These are phyloP conservation scores for Onchidella celtica DNA, from an alignment of 2,888 invertebrate genomes.

Conservation along the genomic window DNA sequence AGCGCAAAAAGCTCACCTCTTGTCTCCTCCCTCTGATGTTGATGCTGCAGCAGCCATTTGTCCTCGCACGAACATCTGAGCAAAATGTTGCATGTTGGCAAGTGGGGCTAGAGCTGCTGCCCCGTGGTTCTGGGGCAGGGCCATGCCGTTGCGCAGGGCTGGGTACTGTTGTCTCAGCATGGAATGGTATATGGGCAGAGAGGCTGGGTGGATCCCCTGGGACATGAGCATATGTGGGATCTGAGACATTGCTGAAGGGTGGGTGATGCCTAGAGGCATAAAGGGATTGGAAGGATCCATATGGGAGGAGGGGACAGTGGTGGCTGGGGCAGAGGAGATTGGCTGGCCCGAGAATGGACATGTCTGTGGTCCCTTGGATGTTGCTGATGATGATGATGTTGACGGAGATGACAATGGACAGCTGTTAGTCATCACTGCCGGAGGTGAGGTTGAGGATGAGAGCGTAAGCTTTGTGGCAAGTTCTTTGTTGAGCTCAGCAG, in stretches of 20 bases:
- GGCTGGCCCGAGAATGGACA: constrained; percentile 6
- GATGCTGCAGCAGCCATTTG: neutral
- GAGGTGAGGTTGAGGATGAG: constrained; percentile 26
- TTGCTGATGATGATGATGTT: neutral
- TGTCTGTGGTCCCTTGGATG: neutral
- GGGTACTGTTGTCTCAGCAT: constrained; percentile 45
- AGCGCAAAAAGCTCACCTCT: constrained; percentile 3
- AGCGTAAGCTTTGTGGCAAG: constrained; percentile 48
- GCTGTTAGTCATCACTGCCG: neutral
- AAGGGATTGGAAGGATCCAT: constrained; percentile 5
- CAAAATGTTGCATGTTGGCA: constrained; percentile 51
- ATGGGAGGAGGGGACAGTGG: constrained; percentile 24
- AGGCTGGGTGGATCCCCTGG: constrained; percentile 29
- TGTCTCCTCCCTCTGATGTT: neutral
- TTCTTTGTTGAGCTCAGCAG: constrained; percentile 44
- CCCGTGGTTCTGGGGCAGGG: neutral
- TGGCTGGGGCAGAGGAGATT: neutral
- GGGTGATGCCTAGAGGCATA: constrained; percentile 30
- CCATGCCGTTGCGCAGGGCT: constrained; percentile 6
- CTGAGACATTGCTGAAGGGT: constrained; percentile 22
- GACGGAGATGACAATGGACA: constrained; percentile 1
- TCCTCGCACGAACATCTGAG: constrained; percentile 43
- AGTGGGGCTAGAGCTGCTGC: constrained; percentile 10
- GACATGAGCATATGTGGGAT: constrained; percentile 46
- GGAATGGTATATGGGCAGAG: constrained; percentile 51